Conservation (phyloP, 2,797 vertebrate genomes). For the Melanotaenia boesemani region DNA sequence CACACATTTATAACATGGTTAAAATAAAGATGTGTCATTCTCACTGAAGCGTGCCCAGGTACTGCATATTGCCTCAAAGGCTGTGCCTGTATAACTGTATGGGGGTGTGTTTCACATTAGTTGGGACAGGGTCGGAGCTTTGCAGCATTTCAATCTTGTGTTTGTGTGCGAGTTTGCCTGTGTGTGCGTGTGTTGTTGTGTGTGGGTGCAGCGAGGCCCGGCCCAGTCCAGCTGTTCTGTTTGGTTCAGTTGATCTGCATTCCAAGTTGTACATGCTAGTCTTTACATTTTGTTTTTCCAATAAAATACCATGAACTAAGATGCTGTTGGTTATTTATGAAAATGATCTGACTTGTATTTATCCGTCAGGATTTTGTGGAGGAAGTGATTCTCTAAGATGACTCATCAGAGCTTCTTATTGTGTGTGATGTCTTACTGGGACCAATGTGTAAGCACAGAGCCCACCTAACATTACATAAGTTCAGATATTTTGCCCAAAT, state of each 20-base stretch:
- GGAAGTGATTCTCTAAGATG: slow-evolving; percentile 32
- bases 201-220: slow-evolving; percentile 71
- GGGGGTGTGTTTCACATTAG: slow-evolving; percentile 58
- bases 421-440: slow-evolving; percentile 25
- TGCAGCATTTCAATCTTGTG: slow-evolving; percentile 72
- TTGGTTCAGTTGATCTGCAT: slow-evolving; percentile 82
- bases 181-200: slow-evolving; percentile 37
- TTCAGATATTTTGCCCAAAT: too few species aligned
- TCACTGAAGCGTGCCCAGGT: slow-evolving; percentile 7
- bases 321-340: background rate
- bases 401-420: slow-evolving; percentile 41
- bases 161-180: slow-evolving; percentile 51
- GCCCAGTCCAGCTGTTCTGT: slow-evolving; percentile 78
- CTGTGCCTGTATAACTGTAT: slow-evolving; percentile 37
- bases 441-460: background rate
- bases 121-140: slow-evolving; percentile 67
- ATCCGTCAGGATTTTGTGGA: slow-evolving; percentile 18
- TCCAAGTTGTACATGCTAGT: slow-evolving; percentile 83
- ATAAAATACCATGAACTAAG: slow-evolving; percentile 79
- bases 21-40: background rate
- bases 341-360: slow-evolving; percentile 3
- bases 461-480: too few species aligned
- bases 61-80: slow-evolving; percentile 45
- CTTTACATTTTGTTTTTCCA: slow-evolving; percentile 85
- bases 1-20: background rate